phyloP scores from a whole-genome alignment of 2,113 vertebrate species.

The Stercorarius parasiticus region DNA sequence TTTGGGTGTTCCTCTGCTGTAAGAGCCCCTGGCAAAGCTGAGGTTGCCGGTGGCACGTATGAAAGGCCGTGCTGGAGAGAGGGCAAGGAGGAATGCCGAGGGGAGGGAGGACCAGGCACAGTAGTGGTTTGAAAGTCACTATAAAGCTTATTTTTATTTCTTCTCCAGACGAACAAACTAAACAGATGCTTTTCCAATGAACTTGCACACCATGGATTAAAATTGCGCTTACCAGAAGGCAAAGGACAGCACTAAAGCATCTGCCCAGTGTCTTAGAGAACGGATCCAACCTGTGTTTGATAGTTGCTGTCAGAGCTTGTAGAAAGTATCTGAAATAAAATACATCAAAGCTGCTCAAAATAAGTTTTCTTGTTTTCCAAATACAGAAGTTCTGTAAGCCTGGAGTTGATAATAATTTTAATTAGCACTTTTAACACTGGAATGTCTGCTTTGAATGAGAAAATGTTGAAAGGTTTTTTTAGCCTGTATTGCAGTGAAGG shows the following conservation, averaged over 20 bases:
- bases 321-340: background rate
- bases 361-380: background rate
- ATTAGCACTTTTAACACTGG: no score
- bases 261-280: no score
- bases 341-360: background rate
- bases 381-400: background rate
- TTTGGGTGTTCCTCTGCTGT: background rate
- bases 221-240: no score
- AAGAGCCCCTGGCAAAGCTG: rapidly evolving
- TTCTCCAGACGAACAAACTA: background rate
- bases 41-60: rapidly evolving
- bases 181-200: no score
- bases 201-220: no score
- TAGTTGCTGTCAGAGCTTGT: background rate
- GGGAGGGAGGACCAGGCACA: no score
- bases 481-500: no score
- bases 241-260: no score
- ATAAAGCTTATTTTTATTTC: background rate
- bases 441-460: no score
- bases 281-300: background rate
- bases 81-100: rapidly evolving
- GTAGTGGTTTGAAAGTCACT: rapidly evolving
- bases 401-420: background rate
- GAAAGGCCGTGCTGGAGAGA: background rate
- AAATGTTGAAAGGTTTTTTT: no score